Evolutionary conservation across 2,113 vertebrate species (phyloP), one percentile per base, ranked within the genome.

Genomic region (Colius striatus): DNA sequence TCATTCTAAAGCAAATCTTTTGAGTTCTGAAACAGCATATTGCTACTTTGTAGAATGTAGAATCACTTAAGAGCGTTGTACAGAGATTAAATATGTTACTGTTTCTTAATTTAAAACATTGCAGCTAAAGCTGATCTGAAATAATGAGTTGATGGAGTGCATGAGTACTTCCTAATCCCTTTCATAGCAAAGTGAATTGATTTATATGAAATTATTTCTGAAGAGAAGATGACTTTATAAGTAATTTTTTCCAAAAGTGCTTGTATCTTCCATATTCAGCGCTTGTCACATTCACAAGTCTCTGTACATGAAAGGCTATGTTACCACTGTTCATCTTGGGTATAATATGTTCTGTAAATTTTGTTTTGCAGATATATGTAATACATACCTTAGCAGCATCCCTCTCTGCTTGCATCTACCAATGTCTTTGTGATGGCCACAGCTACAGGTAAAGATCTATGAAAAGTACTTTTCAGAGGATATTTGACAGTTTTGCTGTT

Each of bases 321-420:
- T 51, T 70, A 55, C 4, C n/a, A 21, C 17, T 71, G 30, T 68
- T 87, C 6, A 68, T 47, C 63, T n/a, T 61, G 30, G 66, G 13
- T 60, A 16, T 90, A 91, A 55, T 74, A 30, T 53, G 2, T 85
- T 54, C 47, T 79, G 2, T 74, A 32, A 73, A 89, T 18, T 91
- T 90, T 97, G 26, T 97, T 57, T 96, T 97, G 41, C 97, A 99
- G 99, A 98, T 99, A 88, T 98, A 99, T 51, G 99, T 99, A 92
- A 98, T 99, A 98, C 99, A 99, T 97, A 99, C 98, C 14, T 97
- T 99, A 97, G 99, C 99, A 91, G 99, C 99, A 1, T 99, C 99
- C 18, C 98, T 99, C 81, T 99, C 99, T 68, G 99, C 99, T 96
- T 99, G 99, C 96, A 99, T 99, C 91, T 99, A 99, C 97, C 99